Evolutionary conservation across 2,888 invertebrate genomes (phyloP), one percentile per base, ranked within the genome.

Genomic region (Epinotia nisella): DNA sequence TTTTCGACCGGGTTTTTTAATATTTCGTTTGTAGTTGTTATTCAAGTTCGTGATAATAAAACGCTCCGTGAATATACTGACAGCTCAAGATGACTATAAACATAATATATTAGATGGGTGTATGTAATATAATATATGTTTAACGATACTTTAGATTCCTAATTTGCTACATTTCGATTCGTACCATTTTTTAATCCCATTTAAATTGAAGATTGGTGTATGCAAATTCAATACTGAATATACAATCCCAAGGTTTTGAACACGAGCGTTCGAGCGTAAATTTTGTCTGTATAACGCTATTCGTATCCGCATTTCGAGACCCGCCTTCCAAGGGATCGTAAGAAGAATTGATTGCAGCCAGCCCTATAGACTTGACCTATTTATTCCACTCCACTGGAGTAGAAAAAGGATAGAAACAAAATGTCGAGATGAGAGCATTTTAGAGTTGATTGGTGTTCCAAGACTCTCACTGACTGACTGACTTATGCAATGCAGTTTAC

Each of bases 341-440:
- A 7, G 58, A 29, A 15, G 9, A 58, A 35, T 39, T 29, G 15
- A 35, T 19, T 39, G 53, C 60, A 61, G 41, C 21, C 65, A 65
- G 15, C 65, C 55, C 53, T 65, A 29, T 70, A 1, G 41, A 29
- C 41, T 21, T 64, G 70, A 64, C 70, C 70, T 13, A 70, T 21
- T 64, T 68, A 64, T 41, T 60, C 41, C 29, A 35, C 59, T 64
- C 29, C 17, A 29, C 19, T 58, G 19, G 13, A 45, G 55, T 41
- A 39, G 35, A 60, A 60, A 61, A 62, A 61, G 55, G 55, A 66
- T n/a, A 45, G 45, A 55, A 61, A 24, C 24, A 55, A 62, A n/a
- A 15, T 55, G 41, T 55, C n/a, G 51, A 58, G 39, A 51, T 51
- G 60, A 53, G 53, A 51, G 21, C 51, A 60, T 68, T 68, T 53